Conservation (phyloP, 2,113 vertebrate genomes). For the Otocyon megalotis region DNA sequence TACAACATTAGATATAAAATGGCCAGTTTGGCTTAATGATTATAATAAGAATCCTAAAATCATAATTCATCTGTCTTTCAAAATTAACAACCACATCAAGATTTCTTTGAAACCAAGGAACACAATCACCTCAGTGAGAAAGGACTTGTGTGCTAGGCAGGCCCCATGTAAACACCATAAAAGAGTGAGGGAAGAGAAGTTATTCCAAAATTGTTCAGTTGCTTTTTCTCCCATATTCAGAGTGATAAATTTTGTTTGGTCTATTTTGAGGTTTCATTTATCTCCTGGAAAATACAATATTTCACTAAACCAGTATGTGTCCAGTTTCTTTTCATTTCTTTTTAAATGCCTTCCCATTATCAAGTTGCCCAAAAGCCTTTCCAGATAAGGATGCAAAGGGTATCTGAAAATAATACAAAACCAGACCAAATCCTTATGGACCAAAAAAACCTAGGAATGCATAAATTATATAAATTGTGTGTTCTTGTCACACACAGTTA, state of each 20-base stretch:
- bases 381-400: conserved; percentile 71
- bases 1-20: conserved; percentile 19
- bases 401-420: conserved; percentile 78
- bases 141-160: background rate
- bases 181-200: conserved; percentile 5
- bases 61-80: conserved; percentile 26
- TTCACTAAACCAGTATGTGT: conserved; percentile 68
- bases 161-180: background rate
- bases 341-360: conserved; percentile 40
- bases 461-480: conserved; percentile 78
- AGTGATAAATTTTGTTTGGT: conserved; percentile 64
- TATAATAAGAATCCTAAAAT: conserved; percentile 18
- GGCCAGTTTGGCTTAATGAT: background rate
- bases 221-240: conserved; percentile 1
- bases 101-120: conserved; percentile 20
- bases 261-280: conserved; percentile 60
- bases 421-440: conserved; percentile 76
- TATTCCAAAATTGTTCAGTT: conserved; percentile 21
- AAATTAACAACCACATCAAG: background rate
- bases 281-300: conserved; percentile 70
- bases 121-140: background rate
- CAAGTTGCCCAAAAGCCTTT: conserved; percentile 58
- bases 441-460: conserved; percentile 74
- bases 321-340: conserved; percentile 58
- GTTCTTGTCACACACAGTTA: conserved; percentile 75